Evolutionary conservation across 2,888 invertebrate species (phyloP), one percentile per base, ranked within the genome.

Genomic region (Mesorhabditis sp.): DNA sequence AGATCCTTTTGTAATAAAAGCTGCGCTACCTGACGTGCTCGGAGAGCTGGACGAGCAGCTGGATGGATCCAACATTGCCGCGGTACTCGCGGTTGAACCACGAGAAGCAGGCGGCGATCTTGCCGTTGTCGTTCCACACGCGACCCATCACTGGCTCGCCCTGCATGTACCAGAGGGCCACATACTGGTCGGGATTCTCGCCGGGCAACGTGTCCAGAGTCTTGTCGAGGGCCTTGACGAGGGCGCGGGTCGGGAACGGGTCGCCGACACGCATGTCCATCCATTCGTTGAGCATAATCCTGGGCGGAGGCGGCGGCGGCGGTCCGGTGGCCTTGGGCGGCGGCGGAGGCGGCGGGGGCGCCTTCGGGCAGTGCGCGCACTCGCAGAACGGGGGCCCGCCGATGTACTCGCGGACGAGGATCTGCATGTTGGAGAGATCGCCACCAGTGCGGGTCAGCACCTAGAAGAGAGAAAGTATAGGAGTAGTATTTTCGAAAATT

Each of bases 141-240:
- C 77, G 71, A 5, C 77, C 77, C 75, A 76, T 76, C 45, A 77
- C 72, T 4, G 77, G 77, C 58, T 74, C 73, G n/a, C 74, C 74
- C 41, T 71, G 58, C n/a, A 13, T 10, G n/a, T 83, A 83, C 83
- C 83, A 83, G 50, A 83, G 77, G 5, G 82, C 83, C 7, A 83
- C 81, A 71, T 78, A 83, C 70, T 83, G 83, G 50, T 83, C 82
- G 61, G 82, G 73, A 58, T 74, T 75, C 70, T 81, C 75, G 41
- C 80, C 81, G 10, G 81, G 71, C 62, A 82, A 64, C 5, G 82
- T 83, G 74, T 81, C 77, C 64, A 83, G 75, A 3, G 73, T 70
- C 74, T 78, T 80, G 76, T 75, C 73, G 58, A 80, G 70, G 6
- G 80, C 80, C 70, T 72, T 72, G 70, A 78, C 74, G 50, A 58